Evolutionary conservation across 2,797 vertebrate species (phyloP).

Genomic region (Sebastiscus albofasciatus): DNA sequence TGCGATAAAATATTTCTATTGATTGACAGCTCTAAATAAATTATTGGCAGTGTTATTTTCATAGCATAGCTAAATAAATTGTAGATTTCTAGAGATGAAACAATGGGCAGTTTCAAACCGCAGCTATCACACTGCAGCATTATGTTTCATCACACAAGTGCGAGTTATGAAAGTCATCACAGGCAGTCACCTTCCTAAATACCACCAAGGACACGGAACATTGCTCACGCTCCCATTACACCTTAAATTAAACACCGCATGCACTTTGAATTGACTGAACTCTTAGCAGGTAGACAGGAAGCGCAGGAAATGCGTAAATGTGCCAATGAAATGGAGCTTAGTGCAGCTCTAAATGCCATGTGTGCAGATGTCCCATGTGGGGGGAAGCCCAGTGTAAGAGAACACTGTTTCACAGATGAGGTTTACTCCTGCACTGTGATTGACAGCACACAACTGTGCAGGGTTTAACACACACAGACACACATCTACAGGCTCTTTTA

Average conservation of each 20-base stretch:
- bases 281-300: slow-evolving; percentile 35
- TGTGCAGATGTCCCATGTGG: slow-evolving; percentile 63
- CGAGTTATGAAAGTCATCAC: slow-evolving; percentile 38
- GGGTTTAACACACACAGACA: neutral
- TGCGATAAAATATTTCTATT: too few relatives aligned
- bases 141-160: slow-evolving; percentile 36
- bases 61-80: neutral
- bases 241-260: slow-evolving; percentile 48
- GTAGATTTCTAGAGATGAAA: slow-evolving; percentile 11
- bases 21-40: neutral
- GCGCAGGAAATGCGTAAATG: slow-evolving; percentile 56
- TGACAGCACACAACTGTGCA: slow-evolving; percentile 66
- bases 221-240: slow-evolving; percentile 18
- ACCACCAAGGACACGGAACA: slow-evolving; percentile 44
- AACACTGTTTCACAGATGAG: slow-evolving; percentile 54
- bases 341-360: slow-evolving; percentile 53
- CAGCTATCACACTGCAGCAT: slow-evolving; percentile 5
- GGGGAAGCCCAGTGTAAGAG: slow-evolving; percentile 52
- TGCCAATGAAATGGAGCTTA: slow-evolving; percentile 54
- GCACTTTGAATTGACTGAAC: slow-evolving; percentile 24
- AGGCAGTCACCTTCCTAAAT: slow-evolving; percentile 19
- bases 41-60: neutral
- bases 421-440: slow-evolving; percentile 43
- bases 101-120: slow-evolving; percentile 24
- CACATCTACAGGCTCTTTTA: neutral